Base-by-base conservation (phyloP, 2,113 vertebrate species). In the Catagonus wagneri region DNA sequence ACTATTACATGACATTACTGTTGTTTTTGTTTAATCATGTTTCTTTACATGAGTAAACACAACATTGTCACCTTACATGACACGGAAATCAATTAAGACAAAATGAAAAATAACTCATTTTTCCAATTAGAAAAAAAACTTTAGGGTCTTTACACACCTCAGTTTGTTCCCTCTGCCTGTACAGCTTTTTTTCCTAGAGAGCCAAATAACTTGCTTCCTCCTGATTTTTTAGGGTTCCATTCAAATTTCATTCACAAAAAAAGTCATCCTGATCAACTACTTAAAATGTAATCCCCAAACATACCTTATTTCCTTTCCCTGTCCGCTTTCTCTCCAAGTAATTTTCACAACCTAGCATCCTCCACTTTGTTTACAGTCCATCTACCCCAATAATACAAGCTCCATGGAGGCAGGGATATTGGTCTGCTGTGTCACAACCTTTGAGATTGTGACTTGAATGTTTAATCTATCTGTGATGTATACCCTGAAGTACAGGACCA, bases 61-160 rank as follows among this genome's bases (percentile, higher is more conserved):
- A 74, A 78, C 36, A 84, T 1, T 65, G 39, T 23, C 44, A 71
- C 25, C 36, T n/a, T 22, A 14, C 5, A 79, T 56, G 11, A 65
- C 12, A 63, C 39, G 72, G 54, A 78, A 16, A 68, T 27, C 15
- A 58, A n/a, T 80, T 66, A 71, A 69, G 83, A 36, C 36, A 76
- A 87, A 36, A 65, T 20, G 86, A 74, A 90, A 90, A 69, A 61
- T 60, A n/a, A 91, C 36, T 52, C 3, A 66, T 69, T 92, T 91
- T 60, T 80, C 34, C 19, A 90, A 78, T 16, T 63, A n/a, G 65
- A 61, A 80, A 56, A 71, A 72, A 84, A n/a, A 7, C 2, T 78
- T 50, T 66, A 12, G 16, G 7, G 75, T 44, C 44, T 44, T 91
- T 75, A 29, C 16, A 25, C 15, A 65, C 10, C 10, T 50, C 78